These are phyloP conservation scores for Laticauda colubrina DNA, from an alignment of 2,113 vertebrate species.

Conservation along the genomic window DNA sequence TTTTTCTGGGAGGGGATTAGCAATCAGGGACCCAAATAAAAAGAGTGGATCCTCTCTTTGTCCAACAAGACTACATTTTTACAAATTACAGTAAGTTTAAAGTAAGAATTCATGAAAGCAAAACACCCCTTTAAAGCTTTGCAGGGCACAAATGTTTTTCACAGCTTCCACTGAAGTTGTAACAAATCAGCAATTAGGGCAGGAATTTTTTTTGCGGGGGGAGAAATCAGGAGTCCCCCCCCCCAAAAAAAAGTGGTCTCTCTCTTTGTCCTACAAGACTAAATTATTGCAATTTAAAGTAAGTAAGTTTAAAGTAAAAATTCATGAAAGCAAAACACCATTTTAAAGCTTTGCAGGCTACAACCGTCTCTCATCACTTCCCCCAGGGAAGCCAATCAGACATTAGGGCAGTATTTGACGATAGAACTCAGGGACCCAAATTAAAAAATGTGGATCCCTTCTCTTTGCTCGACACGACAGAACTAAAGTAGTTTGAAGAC, in stretches of 20 bases:
- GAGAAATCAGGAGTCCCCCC: neutral
- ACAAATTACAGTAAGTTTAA: too few species aligned
- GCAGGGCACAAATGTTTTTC: neutral
- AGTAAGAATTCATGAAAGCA: neutral
- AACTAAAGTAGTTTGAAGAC: neutral
- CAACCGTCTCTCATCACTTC: neutral
- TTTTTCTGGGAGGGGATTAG: neutral
- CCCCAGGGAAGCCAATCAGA: neutral
- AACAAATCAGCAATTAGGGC: neutral
- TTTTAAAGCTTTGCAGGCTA: neutral
- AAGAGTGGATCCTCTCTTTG: neutral
- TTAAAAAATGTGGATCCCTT: neutral
- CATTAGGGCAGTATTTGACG: neutral
- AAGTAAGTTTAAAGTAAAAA: too few species aligned
- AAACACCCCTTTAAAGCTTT: neutral
- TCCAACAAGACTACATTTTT: neutral
- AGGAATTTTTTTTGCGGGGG: neutral
- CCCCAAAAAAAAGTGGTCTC: neutral
- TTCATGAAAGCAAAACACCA: neutral
- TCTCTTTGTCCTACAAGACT: neutral
- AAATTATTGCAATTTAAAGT: neutral
- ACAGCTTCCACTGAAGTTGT: neutral
- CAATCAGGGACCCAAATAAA: neutral
- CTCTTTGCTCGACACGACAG: neutral
- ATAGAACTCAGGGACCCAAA: neutral